Conservation (phyloP, 2,113 vertebrate species). For the Terrapene triunguis region DNA sequence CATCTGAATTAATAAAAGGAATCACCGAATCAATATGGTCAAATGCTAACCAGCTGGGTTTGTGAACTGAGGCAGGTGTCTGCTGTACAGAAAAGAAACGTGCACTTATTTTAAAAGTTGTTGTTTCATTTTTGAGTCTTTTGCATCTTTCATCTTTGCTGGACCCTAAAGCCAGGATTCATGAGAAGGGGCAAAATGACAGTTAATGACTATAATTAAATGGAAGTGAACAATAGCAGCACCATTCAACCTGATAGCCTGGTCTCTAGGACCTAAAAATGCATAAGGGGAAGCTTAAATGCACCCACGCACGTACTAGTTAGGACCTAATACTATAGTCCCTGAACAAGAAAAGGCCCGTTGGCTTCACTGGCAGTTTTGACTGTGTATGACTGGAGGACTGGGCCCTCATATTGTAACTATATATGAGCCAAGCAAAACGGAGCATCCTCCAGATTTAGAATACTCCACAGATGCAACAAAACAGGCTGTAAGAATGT, state of each 20-base stretch:
- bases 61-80: background rate
- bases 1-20: background rate
- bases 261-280: background rate
- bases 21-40: background rate
- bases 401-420: background rate
- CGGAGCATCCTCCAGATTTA: background rate
- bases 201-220: background rate
- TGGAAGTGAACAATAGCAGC: background rate
- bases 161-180: too few species aligned
- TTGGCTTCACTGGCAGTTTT: background rate
- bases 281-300: background rate
- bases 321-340: background rate
- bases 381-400: background rate
- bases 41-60: background rate
- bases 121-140: background rate
- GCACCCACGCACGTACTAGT: too few species aligned
- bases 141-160: background rate
- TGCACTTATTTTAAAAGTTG: background rate
- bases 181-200: too few species aligned
- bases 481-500: background rate
- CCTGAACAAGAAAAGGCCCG: background rate
- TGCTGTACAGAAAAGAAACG: background rate
- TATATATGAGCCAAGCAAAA: background rate
- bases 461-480: background rate
- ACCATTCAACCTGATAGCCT: background rate